A percentile compares a stretch with the other conserved stretches of the same genome.
These are phyloP conservation scores for Tyto alba DNA, from an alignment of 2,113 vertebrate genomes.

Conservation along the genomic window DNA sequence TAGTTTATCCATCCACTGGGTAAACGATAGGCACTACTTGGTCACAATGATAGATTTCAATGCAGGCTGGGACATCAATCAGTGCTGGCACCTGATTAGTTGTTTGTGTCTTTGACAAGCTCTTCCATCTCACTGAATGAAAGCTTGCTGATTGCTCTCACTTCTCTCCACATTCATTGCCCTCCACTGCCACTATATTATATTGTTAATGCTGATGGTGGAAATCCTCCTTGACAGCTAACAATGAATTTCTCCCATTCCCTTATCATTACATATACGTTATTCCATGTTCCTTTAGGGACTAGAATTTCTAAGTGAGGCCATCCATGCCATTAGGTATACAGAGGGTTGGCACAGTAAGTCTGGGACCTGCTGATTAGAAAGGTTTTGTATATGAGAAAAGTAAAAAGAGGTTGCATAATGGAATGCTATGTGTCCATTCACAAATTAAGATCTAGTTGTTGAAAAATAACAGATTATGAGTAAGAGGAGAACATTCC, in stretches of 20 bases:
- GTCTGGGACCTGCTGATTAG: not conserved
- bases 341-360: not conserved
- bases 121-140: constrained; percentile 88
- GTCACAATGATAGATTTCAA: constrained; percentile 88
- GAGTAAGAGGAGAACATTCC: not conserved
- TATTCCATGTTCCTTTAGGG: constrained; percentile 2
- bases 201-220: constrained; percentile 71
- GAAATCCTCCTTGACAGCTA: constrained; percentile 77
- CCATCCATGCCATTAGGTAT: not conserved
- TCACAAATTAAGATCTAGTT: not conserved
- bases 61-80: constrained; percentile 83
- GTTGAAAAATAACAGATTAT: not conserved
- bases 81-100: constrained; percentile 86
- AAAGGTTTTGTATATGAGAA: not conserved
- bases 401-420: not conserved
- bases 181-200: constrained; percentile 78
- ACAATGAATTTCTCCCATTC: constrained; percentile 58
- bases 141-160: constrained; percentile 87
- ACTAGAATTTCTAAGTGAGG: constrained; percentile 29
- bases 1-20: constrained; percentile 81
- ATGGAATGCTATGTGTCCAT: not conserved
- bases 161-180: constrained; percentile 79
- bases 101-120: constrained; percentile 85
- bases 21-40: constrained; percentile 78
- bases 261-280: constrained; percentile 62